These are phyloP conservation scores for Dorcus hopei DNA, from an alignment of 2,888 invertebrate species.

Conservation along the genomic window DNA sequence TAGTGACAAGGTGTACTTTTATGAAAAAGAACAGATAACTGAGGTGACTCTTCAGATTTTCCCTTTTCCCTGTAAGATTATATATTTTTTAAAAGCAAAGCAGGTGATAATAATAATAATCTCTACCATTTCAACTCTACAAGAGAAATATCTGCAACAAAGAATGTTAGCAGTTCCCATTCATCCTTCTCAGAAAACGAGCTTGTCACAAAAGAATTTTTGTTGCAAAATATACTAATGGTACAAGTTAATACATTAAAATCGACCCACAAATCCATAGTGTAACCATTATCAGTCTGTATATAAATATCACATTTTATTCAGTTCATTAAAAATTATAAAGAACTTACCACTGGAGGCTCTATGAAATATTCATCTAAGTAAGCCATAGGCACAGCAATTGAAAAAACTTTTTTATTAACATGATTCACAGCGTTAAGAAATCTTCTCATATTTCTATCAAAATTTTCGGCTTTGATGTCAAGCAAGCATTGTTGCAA, in stretches of 20 bases:
- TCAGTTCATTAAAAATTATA: background rate
- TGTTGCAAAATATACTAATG: slow-evolving; percentile 10
- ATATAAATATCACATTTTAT: background rate
- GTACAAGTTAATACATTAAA: slow-evolving; percentile 3
- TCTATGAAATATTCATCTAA: slow-evolving; percentile 3
- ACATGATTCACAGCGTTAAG: slow-evolving; percentile 4
- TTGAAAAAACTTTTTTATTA: slow-evolving; percentile 4
- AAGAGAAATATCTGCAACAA: slow-evolving; percentile 1
- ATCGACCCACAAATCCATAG: slow-evolving; percentile 6
- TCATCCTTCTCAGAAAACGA: background rate
- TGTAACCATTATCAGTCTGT: background rate
- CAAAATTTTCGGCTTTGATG: slow-evolving; percentile 4
- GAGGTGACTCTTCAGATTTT: too few species aligned
- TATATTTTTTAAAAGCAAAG: background rate
- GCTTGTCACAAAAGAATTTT: background rate
- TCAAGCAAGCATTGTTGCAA: slow-evolving; percentile 5
- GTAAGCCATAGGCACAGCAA: background rate
- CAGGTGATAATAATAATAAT: background rate
- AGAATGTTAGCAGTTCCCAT: slow-evolving; percentile 12
- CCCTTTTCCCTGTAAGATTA: too few species aligned
- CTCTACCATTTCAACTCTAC: slow-evolving; percentile 8
- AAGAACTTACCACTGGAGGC: slow-evolving; percentile 5
- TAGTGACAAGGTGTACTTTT: too few species aligned
- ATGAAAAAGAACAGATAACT: too few species aligned
- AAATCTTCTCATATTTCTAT: slow-evolving; percentile 3